Base-by-base conservation (phyloP, 2,113 vertebrate species). In the Galeopterus variegatus region DNA sequence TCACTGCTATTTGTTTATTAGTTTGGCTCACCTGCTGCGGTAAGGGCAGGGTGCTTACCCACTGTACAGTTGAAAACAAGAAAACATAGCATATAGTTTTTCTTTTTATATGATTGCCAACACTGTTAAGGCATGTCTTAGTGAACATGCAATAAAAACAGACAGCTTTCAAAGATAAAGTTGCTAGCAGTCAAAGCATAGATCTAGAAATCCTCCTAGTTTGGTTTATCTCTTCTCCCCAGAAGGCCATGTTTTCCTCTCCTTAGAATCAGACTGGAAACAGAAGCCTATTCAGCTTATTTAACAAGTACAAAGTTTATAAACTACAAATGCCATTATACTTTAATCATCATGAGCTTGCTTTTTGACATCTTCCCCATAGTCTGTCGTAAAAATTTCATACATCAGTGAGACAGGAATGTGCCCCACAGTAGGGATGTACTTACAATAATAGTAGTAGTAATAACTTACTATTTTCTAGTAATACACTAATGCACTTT, bases 101-200 rank as follows among this genome's bases (percentile, higher is more conserved):
- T 69, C 69, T 84, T 70, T 85, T 62, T 36, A 28, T 50, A 45
- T 36, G 31, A 84, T 1, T 76, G 76, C 58, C 90, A 80, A 58
- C 45, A 54, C 50, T 45, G 26, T 75, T 80, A 95, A 62, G 69
- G 26, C 72, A 79, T 50, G 12, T 90, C 54, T 90, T 33, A 58
- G 85, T 28, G 67, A 94, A 81, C 3, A 24, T 26, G 54, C 15
- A 86, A 41, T 36, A 82, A 50, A 93, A 91, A 81, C 69, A 95
- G 72, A 50, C 10, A 41, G 84, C 54, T 17, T 90, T 93, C 75
- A 92, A 90, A 94, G 93, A 92, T 76, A 60, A 65, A 90, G 54
- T 1, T 72, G 54, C 36, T n/a, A 41, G 17, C 0, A n/a, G 83
- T 72, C 62, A 87, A 80, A 96, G 60, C 50, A 28, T 0, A 90